phyloP scores from a whole-genome alignment of 2,888 invertebrate species.

The Eutolmus rufibarbis region DNA sequence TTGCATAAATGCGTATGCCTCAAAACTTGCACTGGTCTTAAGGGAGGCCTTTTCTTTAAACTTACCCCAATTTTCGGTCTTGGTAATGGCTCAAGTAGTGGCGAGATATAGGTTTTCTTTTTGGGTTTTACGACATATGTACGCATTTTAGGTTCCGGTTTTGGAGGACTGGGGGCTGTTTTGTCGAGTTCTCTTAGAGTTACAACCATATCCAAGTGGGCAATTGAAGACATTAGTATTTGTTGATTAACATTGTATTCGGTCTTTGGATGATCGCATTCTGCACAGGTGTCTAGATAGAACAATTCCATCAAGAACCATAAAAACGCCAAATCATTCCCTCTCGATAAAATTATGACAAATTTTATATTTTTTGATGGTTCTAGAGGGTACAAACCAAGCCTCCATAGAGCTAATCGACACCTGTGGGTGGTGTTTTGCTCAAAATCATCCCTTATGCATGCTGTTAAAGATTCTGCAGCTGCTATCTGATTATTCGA shows the following conservation, averaged over 20 bases:
- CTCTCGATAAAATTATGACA: conserved; percentile 53
- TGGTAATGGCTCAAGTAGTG: conserved; percentile 54
- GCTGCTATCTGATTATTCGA: conserved; percentile 54
- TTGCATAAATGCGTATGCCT: not conserved
- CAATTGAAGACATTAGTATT: conserved; percentile 56
- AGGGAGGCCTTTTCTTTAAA: not conserved
- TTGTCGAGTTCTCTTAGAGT: conserved; percentile 57
- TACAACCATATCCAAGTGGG: conserved; percentile 57
- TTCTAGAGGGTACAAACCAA: conserved; percentile 56
- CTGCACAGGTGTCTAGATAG: conserved; percentile 48
- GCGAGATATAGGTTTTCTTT: conserved; percentile 43
- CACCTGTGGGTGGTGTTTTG: conserved; percentile 54
- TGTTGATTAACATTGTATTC: conserved; percentile 56
- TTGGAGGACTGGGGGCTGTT: conserved; percentile 53
- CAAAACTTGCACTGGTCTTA: not conserved
- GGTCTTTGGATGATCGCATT: not conserved
- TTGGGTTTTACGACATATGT: not conserved
- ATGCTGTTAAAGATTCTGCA: conserved; percentile 49
- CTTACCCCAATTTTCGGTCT: conserved; percentile 45
- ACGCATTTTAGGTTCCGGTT: not conserved
- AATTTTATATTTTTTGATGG: conserved; percentile 46
- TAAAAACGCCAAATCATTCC: conserved; percentile 59
- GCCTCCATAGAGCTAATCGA: conserved; percentile 47
- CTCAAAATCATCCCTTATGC: conserved; percentile 55
- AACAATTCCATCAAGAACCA: conserved; percentile 60